Evolutionary conservation across 2,113 vertebrate genomes (phyloP).

Genomic region (Apodemus speciosus): DNA sequence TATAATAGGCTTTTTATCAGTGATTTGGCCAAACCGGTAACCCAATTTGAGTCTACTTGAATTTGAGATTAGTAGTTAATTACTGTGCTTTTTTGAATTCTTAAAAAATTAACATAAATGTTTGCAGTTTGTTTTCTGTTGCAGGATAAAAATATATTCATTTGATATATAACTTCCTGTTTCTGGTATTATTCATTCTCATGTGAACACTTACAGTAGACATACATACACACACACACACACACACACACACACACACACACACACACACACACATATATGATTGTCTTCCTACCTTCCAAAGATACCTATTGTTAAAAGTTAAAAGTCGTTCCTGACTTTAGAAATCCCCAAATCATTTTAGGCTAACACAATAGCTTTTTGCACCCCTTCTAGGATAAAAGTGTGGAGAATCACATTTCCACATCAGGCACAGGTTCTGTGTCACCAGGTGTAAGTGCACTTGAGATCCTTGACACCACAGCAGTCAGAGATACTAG

Average conservation of each 20-base stretch:
- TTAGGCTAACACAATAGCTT: not conserved
- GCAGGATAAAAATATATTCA: not conserved
- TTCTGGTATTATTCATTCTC: not conserved
- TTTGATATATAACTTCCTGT: not conserved
- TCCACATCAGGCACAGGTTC: not conserved
- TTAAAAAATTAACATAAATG: not conserved
- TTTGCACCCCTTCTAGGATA: not conserved
- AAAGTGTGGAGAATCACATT: not conserved
- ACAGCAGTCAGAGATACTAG: not conserved
- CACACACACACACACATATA: too few species aligned
- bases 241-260: too few species aligned
- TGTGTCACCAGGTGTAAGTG: not conserved
- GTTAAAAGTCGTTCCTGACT: not conserved
- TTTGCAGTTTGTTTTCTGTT: not conserved
- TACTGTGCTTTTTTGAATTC: not conserved
- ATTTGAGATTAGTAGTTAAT: not conserved
- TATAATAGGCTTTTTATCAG: not conserved
- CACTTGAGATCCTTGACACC: not conserved
- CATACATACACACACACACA: too few species aligned
- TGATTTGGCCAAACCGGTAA: not conserved
- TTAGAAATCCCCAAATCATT: conserved; percentile 13
- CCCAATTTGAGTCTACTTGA: not conserved
- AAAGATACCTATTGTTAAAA: not conserved
- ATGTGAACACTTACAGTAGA: not conserved
- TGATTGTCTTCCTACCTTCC: not conserved